Evolutionary conservation across 2,888 invertebrate species (phyloP).

Genomic region (Phortica okadai): DNA sequence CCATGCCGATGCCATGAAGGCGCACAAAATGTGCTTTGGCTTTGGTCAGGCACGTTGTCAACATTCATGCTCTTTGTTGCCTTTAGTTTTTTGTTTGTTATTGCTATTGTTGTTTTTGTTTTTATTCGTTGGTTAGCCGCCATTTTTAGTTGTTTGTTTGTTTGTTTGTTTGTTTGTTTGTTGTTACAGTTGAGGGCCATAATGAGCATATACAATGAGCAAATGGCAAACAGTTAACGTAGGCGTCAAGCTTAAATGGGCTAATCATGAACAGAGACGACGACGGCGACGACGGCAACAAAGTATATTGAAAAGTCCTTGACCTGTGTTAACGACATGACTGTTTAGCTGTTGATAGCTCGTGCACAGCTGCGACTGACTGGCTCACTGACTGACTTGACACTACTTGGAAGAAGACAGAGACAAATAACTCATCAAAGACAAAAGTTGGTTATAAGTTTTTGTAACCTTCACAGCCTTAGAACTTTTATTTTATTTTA

Average conservation of each 20-base stretch:
- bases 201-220: background rate
- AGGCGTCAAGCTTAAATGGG: background rate
- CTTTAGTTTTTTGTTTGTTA: background rate
- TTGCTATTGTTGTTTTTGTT: background rate
- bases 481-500: background rate
- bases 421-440: background rate
- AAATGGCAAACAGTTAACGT: background rate
- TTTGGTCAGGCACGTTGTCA: background rate
- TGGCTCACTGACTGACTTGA: too few species aligned
- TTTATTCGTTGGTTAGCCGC: background rate
- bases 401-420: too few species aligned
- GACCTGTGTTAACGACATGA: too few species aligned
- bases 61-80: too few species aligned
- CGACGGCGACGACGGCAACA: background rate
- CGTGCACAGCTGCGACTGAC: too few species aligned
- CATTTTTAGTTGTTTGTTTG: background rate
- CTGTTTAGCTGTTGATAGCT: too few species aligned
- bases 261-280: background rate
- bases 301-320: too few species aligned
- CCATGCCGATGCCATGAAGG: background rate
- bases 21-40: background rate
- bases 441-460: background rate
- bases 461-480: background rate
- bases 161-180: background rate
- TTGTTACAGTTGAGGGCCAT: background rate